These are phyloP conservation scores for Ptiloglossa arizonensis DNA, from an alignment of 1,140 invertebrate genomes.

Conservation along the genomic window DNA sequence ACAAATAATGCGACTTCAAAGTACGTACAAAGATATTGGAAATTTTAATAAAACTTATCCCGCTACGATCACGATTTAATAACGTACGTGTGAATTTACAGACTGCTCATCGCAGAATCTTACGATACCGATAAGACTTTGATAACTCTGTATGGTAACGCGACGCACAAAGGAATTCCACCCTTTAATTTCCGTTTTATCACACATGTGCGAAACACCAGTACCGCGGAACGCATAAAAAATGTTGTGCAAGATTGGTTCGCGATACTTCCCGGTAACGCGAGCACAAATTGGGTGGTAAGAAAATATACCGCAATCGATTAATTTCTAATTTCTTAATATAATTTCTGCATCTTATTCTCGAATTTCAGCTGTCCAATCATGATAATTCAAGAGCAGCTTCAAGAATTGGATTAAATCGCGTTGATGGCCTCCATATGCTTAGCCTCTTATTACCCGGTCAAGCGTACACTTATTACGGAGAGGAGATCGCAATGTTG, in stretches of 20 bases:
- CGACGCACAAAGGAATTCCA: constrained; percentile 81
- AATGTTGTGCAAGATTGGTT: constrained; percentile 80
- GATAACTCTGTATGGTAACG: constrained; percentile 84
- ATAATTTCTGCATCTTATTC: constrained; percentile 78
- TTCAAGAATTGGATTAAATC: constrained; percentile 83
- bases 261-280: constrained; percentile 76
- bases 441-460: constrained; percentile 88
- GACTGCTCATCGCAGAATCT: constrained; percentile 83
- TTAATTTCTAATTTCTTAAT: background rate
- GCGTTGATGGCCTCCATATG: constrained; percentile 87
- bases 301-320: constrained; percentile 43
- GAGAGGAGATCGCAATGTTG: constrained; percentile 88
- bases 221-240: constrained; percentile 80
- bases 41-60: background rate
- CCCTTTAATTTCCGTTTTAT: constrained; percentile 85
- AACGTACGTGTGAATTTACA: constrained; percentile 51
- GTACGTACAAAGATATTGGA: constrained; percentile 42
- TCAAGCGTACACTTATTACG: constrained; percentile 89
- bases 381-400: constrained; percentile 85
- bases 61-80: background rate
- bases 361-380: constrained; percentile 83
- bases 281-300: constrained; percentile 81
- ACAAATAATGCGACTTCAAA: constrained; percentile 63
- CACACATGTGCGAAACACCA: constrained; percentile 68
- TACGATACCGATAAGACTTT: constrained; percentile 80